Percentiles rank a stretch among this genome's conserved stretches.
phyloP scores from a whole-genome alignment of 2,888 invertebrate species.

The Leucophora obtusa region DNA sequence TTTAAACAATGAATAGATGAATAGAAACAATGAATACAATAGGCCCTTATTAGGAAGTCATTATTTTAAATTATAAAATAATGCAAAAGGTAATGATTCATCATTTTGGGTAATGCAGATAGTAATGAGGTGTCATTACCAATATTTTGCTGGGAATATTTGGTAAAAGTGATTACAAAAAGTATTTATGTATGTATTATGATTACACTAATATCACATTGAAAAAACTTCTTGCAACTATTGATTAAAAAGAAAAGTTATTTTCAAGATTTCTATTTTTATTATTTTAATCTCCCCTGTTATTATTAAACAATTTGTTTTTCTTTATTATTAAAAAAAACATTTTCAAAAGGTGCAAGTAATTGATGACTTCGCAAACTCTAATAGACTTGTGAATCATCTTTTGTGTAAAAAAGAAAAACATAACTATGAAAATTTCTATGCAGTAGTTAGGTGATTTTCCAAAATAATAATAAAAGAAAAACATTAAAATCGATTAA shows the following conservation, averaged over 20 bases:
- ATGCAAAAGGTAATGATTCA: too few species aligned
- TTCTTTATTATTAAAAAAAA: background rate
- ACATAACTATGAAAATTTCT: constrained; percentile 41
- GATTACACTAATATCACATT: too few species aligned
- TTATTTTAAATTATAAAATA: too few species aligned
- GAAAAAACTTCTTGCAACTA: too few species aligned
- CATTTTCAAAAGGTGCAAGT: constrained; percentile 42
- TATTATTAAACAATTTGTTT: constrained; percentile 5
- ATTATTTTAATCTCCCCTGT: background rate
- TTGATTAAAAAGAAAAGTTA: background rate
- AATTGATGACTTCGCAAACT: constrained; percentile 51
- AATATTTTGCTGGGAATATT: too few species aligned
- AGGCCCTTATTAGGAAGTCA: too few species aligned
- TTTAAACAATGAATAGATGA: too few species aligned
- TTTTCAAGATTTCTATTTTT: background rate
- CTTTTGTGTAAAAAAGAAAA: constrained; percentile 45
- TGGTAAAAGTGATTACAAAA: too few species aligned
- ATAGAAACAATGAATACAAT: too few species aligned
- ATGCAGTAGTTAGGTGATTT: constrained; percentile 47
- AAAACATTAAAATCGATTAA: constrained; percentile 55
- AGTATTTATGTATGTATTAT: too few species aligned
- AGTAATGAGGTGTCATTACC: too few species aligned
- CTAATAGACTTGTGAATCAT: constrained; percentile 57
- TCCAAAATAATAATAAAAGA: constrained; percentile 26
- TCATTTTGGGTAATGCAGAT: too few species aligned